Conservation (phyloP, 1,140 invertebrate genomes). For the Bombus confusus region DNA sequence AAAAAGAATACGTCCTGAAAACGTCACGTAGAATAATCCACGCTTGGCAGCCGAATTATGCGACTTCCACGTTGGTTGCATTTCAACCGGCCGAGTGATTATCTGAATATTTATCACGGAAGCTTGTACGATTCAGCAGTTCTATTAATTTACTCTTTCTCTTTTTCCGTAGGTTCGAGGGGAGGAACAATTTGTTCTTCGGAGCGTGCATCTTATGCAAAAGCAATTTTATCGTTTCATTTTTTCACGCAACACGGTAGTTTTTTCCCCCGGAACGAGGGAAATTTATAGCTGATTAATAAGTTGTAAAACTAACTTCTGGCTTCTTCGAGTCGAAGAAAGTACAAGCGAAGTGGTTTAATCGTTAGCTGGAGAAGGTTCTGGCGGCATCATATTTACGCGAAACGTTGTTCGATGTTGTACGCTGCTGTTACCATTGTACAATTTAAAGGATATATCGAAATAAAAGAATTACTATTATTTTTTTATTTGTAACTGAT, state of each 20-base stretch:
- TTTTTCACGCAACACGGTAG: background rate
- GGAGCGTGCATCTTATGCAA: background rate
- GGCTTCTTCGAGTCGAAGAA: background rate
- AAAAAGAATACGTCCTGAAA: constrained; percentile 38
- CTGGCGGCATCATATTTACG: background rate
- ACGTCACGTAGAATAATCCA: constrained; percentile 19
- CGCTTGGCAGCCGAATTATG: background rate
- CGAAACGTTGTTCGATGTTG: background rate
- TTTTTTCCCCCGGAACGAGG: background rate
- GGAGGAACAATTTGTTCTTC: background rate
- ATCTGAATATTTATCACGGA: constrained; percentile 1
- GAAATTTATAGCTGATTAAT: background rate
- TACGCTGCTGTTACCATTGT: background rate
- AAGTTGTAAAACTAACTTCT: background rate
- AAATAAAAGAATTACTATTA: too few relatives aligned
- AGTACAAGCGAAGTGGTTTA: background rate
- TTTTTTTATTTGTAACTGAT: too few relatives aligned
- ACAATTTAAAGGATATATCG: background rate
- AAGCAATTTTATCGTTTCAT: background rate
- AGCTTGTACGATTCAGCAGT: background rate
- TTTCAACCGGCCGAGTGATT: background rate
- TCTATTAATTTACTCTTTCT: background rate
- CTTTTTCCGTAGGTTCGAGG: too few relatives aligned
- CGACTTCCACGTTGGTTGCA: background rate
- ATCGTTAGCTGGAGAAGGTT: background rate